phyloP scores from a whole-genome alignment of 2,797 vertebrate genomes.

The Threskiornis aethiopicus region DNA sequence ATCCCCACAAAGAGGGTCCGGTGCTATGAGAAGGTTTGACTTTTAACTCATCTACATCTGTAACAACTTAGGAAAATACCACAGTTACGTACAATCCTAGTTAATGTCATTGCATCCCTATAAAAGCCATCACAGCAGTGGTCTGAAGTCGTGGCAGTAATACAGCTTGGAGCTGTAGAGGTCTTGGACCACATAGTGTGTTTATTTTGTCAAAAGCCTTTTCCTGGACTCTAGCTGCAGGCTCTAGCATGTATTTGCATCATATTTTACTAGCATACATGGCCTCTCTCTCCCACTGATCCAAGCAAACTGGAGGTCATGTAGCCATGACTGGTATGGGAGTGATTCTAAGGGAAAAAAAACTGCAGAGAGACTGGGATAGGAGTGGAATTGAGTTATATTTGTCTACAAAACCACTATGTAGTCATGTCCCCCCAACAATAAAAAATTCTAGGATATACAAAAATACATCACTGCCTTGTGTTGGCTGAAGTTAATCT shows the following conservation, averaged over 20 bases:
- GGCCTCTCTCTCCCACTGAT: background rate
- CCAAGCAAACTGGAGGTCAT: background rate
- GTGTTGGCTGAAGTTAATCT: background rate
- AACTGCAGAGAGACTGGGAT: background rate
- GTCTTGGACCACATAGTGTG: background rate
- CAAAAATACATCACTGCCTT: background rate
- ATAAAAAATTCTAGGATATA: background rate
- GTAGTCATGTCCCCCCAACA: too few relatives aligned
- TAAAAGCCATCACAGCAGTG: background rate
- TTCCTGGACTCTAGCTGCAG: background rate
- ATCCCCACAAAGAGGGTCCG: background rate
- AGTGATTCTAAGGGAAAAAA: background rate
- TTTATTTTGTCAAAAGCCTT: background rate
- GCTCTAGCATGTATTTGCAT: rapidly evolving
- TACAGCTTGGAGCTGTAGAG: background rate
- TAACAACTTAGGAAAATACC: background rate
- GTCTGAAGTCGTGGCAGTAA: background rate
- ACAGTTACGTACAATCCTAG: rapidly evolving
- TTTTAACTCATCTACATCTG: background rate
- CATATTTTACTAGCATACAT: background rate
- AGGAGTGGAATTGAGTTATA: background rate
- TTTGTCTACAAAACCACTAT: background rate
- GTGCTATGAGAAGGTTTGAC: background rate
- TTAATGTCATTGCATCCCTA: background rate
- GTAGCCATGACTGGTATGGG: background rate